Conservation (phyloP, 2,888 invertebrate species). For the Dicyrtoma fusca region DNA sequence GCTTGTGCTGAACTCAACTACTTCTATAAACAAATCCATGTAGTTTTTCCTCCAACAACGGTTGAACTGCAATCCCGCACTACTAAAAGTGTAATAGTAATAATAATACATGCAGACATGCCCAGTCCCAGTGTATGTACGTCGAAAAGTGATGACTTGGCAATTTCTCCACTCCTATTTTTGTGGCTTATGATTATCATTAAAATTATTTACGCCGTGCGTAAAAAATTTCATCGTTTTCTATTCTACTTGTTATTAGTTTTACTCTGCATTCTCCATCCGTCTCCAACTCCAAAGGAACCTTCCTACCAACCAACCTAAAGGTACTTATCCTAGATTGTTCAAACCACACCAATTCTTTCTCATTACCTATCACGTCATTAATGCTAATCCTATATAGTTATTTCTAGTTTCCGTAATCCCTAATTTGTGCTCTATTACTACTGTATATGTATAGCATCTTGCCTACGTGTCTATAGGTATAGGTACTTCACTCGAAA, state of each 20-base stretch:
- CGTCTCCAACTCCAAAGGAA: too few species aligned
- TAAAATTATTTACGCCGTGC: conserved; percentile 35
- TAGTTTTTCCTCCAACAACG: too few species aligned
- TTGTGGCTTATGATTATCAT: conserved; percentile 35
- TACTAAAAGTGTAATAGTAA: too few species aligned
- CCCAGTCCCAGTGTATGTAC: background rate
- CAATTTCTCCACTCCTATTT: conserved; percentile 35
- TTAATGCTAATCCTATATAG: conserved; percentile 17
- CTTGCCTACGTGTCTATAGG: too few species aligned
- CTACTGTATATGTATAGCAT: too few species aligned
- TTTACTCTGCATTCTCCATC: too few species aligned
- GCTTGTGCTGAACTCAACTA: too few species aligned
- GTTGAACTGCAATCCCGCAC: too few species aligned
- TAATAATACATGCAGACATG: too few species aligned
- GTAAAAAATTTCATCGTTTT: conserved; percentile 28
- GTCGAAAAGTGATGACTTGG: conserved; percentile 31
- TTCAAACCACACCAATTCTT: conserved; percentile 4
- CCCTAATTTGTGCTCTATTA: background rate
- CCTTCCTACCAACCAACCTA: too few species aligned
- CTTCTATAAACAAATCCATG: too few species aligned
- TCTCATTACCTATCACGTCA: conserved; percentile 13
- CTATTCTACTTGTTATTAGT: conserved; percentile 25
- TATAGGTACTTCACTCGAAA: too few species aligned
- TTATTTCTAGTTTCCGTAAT: conserved; percentile 20
- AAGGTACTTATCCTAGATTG: conserved; percentile 18